Evolutionary conservation across 92 coral and sea anemone species (phyloP).

Genomic region (Siderastrea radians): DNA sequence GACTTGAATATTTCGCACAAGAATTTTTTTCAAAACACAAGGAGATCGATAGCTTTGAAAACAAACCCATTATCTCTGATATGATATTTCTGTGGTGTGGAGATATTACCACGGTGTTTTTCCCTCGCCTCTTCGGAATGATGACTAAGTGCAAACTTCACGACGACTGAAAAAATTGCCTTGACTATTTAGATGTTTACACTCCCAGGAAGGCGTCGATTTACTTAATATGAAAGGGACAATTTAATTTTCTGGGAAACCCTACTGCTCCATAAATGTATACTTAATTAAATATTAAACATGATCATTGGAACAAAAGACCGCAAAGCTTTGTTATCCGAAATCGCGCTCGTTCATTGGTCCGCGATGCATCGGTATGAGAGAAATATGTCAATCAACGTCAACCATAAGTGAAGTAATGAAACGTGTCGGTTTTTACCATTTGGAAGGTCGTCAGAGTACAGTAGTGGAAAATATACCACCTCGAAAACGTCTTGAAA

Average conservation of each 20-base stretch:
- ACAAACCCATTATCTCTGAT: slow-evolving; percentile 4
- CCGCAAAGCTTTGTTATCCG: slow-evolving; percentile 18
- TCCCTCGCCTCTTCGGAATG: slow-evolving; percentile 8
- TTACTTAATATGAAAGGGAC: neutral
- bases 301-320: slow-evolving; percentile 25
- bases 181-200: too few species aligned
- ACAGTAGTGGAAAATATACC: neutral
- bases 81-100: slow-evolving; percentile 19
- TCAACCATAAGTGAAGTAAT: slow-evolving; percentile 37
- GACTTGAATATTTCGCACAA: neutral
- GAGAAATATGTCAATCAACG: slow-evolving; percentile 90
- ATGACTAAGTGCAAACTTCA: neutral
- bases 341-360: slow-evolving; percentile 60
- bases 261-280: neutral
- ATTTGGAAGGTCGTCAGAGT: neutral
- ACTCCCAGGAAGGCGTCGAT: neutral
- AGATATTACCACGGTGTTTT: slow-evolving; percentile 13
- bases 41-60: slow-evolving; percentile 17
- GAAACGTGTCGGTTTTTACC: slow-evolving; percentile 77
- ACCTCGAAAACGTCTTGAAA: neutral
- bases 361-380: slow-evolving; percentile 72
- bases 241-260: neutral
- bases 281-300: neutral
- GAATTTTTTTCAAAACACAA: neutral
- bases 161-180: neutral